phyloP scores from a whole-genome alignment of 2,888 invertebrate genomes.

The Germaria angustata region DNA sequence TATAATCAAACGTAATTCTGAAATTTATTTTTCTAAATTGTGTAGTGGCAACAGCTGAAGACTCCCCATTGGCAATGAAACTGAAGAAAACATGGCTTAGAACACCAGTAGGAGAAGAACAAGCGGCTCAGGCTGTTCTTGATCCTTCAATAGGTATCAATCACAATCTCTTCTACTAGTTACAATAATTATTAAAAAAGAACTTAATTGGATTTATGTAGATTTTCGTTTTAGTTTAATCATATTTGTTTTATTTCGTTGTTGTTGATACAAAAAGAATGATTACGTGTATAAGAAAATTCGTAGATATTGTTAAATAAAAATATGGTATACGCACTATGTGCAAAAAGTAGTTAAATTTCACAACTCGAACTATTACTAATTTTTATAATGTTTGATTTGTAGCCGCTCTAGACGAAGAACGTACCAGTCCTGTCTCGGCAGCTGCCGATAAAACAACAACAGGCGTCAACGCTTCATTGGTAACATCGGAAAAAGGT shows the following conservation, averaged over 20 bases:
- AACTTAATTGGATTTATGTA: slow-evolving; percentile 47
- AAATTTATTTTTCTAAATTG: slow-evolving; percentile 63
- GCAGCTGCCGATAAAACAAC: slow-evolving; percentile 71
- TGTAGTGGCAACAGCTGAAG: slow-evolving; percentile 85
- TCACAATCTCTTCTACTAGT: slow-evolving; percentile 40
- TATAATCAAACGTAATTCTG: slow-evolving; percentile 45
- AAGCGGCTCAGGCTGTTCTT: slow-evolving; percentile 85
- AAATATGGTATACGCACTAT: not conserved
- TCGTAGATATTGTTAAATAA: not conserved
- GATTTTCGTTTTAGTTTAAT: slow-evolving; percentile 41
- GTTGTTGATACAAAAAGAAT: slow-evolving; percentile 22
- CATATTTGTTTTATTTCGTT: slow-evolving; percentile 8
- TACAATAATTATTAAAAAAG: slow-evolving; percentile 31
- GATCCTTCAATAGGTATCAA: slow-evolving; percentile 84
- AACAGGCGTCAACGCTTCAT: slow-evolving; percentile 68
- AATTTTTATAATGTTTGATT: slow-evolving; percentile 50
- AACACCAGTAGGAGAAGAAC: slow-evolving; percentile 86
- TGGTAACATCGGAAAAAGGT: slow-evolving; percentile 79
- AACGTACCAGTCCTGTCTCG: slow-evolving; percentile 80
- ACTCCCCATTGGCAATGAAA: slow-evolving; percentile 85
- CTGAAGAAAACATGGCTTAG: slow-evolving; percentile 87
- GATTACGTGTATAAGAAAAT: slow-evolving; percentile 20
- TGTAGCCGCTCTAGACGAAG: slow-evolving; percentile 86
- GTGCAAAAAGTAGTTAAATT: slow-evolving; percentile 10
- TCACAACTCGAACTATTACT: not conserved